These are phyloP conservation scores for Asarcornis scutulata DNA, from an alignment of 2,113 vertebrate species.

Conservation along the genomic window DNA sequence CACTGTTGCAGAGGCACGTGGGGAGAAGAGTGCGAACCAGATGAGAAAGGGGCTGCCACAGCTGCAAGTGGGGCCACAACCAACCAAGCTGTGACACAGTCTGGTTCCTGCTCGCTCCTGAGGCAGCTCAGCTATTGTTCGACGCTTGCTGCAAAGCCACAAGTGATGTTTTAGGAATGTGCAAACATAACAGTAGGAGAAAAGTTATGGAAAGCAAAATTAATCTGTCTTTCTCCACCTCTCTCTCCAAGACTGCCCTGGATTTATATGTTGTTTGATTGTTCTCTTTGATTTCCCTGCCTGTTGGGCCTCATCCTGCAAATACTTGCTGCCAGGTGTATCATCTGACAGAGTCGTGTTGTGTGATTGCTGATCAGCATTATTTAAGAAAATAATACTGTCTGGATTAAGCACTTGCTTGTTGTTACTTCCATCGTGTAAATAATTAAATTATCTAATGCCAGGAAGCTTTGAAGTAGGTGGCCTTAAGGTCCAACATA, in stretches of 20 bases:
- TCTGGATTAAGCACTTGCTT: constrained; percentile 1
- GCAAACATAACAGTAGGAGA: constrained; percentile 64
- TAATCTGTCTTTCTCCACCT: constrained; percentile 64
- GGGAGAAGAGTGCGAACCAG: not conserved
- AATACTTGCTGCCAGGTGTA: constrained; percentile 36
- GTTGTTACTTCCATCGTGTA: not conserved
- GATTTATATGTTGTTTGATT: not conserved
- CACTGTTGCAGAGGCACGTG: accelerated
- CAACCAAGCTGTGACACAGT: constrained; percentile 40
- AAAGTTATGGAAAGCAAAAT: constrained; percentile 66
- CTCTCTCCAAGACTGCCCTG: constrained; percentile 22
- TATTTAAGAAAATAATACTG: constrained; percentile 39
- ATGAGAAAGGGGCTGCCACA: constrained; percentile 31
- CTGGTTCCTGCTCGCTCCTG: constrained; percentile 55
- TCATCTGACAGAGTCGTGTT: not conserved
- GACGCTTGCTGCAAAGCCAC: constrained; percentile 61
- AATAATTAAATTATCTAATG: constrained; percentile 29
- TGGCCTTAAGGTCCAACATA: not conserved
- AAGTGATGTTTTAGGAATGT: constrained; percentile 68
- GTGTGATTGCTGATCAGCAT: not conserved
- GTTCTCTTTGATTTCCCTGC: constrained; percentile 16
- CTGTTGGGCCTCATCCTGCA: not conserved
- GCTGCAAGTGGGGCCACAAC: constrained; percentile 47
- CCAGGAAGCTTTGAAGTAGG: constrained; percentile 40
- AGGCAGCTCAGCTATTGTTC: constrained; percentile 64